Base-by-base conservation (phyloP, 1,140 invertebrate species). In the Cotesia glomerata region DNA sequence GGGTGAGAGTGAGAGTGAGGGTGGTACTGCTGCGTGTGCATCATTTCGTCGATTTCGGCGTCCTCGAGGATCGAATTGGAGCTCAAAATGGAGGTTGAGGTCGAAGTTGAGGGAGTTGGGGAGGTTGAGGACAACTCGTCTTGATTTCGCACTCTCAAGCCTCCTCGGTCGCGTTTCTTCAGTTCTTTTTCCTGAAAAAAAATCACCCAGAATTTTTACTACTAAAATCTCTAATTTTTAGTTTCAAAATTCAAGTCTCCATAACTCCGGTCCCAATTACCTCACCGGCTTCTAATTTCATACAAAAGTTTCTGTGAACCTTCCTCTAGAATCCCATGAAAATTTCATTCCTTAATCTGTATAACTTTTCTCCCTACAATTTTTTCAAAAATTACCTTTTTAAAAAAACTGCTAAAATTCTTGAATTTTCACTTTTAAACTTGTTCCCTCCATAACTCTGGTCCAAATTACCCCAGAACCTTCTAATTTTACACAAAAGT, bases 11-110 rank as follows among this genome's bases (percentile, higher is more conserved):
- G 87, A 79, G 89, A 89, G 70, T 88, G 87, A 79, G 89, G 90
- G 77, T 91, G 90, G 75, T 91, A 90, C 74, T 91, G 90, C 59
- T 90, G 88, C 72, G 91, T 90, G 81, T 91, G 90, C 86, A 92
- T 91, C 91, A 92, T 92, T 75, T 89, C 89, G 81, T 85, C 84
- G 32, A 16, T 56, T 35, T 36, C 75, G 64, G 26, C 26, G 2
- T 78, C 78, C 75, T 86, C 82, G 75, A 71, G 74, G 74, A 75
- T 78, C 68, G 74, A 77, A 65, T 80, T 70, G 71, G 74, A 73
- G 77, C 62, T 81, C 59, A 73, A 34, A 26, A 74, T 71, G 34
- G 75, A 69, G 13, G 8, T 18, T 54, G 13, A 54, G n/a, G 52
- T 14, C 16, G 56, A 16, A 1, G 16, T 9, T 26, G 18, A 26